Percentiles rank a stretch among this genome's conserved stretches.
phyloP scores from a whole-genome alignment of 2,797 vertebrate species.

The Synanceia verrucosa region DNA sequence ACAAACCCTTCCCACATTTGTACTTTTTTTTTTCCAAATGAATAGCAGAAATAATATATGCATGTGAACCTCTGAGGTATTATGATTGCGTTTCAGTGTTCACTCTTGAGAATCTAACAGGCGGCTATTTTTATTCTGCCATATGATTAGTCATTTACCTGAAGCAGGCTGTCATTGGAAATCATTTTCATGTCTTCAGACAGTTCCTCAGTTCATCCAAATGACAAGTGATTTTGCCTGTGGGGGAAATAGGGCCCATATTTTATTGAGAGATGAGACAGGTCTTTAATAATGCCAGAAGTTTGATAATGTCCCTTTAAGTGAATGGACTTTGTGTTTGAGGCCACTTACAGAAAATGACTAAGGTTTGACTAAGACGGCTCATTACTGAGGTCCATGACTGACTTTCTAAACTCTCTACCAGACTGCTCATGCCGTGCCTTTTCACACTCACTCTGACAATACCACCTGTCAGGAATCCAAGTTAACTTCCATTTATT shows the following conservation, averaged over 20 bases:
- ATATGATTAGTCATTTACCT: constrained; percentile 78
- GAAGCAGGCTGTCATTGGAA: constrained; percentile 77
- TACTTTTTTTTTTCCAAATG: constrained; percentile 31
- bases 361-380: constrained; percentile 47
- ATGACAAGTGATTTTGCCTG: constrained; percentile 71
- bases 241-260: constrained; percentile 57
- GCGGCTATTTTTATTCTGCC: constrained; percentile 71
- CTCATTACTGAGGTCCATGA: constrained; percentile 38
- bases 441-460: constrained; percentile 20
- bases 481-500: constrained; percentile 23
- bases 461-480: constrained; percentile 13
- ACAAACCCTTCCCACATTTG: constrained; percentile 49
- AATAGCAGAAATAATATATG: constrained; percentile 56
- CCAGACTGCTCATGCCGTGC: constrained; percentile 28
- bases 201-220: constrained; percentile 70
- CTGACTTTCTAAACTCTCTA: constrained; percentile 27
- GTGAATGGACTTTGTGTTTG: constrained; percentile 64
- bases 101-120: constrained; percentile 51
- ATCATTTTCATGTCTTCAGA: constrained; percentile 78
- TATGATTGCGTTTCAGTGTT: constrained; percentile 59
- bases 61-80: constrained; percentile 49
- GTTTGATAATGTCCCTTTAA: constrained; percentile 64
- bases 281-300: constrained; percentile 70
- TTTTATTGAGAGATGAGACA: constrained; percentile 74
- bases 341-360: constrained; percentile 63